Percentiles rank a stretch among this genome's conserved stretches.
Conservation (phyloP, 2,797 vertebrate species). For the Crypturellus tataupa region DNA sequence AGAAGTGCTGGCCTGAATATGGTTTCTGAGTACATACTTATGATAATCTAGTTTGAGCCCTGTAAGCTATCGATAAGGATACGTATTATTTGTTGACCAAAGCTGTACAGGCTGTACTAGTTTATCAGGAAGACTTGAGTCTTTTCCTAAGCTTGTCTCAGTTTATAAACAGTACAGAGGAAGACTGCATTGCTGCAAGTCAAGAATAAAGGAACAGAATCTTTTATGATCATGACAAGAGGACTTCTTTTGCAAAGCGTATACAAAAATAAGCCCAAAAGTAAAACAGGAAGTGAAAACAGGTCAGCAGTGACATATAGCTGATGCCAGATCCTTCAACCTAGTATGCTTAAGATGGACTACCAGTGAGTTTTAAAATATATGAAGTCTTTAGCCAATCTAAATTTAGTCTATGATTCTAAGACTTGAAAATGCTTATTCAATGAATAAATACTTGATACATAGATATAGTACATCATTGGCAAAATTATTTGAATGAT, state of each 20-base stretch:
- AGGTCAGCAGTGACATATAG: background rate
- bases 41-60: background rate
- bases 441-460: background rate
- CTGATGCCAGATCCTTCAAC: background rate
- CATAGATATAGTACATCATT: too few relatives aligned
- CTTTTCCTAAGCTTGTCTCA: background rate
- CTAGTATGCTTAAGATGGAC: background rate
- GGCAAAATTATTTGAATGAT: background rate
- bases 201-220: background rate
- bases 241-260: background rate
- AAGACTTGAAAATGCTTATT: background rate
- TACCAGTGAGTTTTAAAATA: background rate
- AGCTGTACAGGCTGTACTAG: background rate
- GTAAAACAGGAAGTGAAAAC: background rate
- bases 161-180: background rate
- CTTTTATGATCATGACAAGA: background rate
- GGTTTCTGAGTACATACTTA: rapidly evolving
- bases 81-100: background rate
- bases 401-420: background rate
- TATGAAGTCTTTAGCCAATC: background rate
- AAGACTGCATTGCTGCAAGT: background rate
- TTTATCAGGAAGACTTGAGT: background rate
- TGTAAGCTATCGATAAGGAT: background rate
- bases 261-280: background rate
- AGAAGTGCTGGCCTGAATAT: background rate